Percentiles rank a stretch among this genome's conserved stretches.
Evolutionary conservation across 2,113 vertebrate species (phyloP).

Genomic region (Macrotis lagotis): DNA sequence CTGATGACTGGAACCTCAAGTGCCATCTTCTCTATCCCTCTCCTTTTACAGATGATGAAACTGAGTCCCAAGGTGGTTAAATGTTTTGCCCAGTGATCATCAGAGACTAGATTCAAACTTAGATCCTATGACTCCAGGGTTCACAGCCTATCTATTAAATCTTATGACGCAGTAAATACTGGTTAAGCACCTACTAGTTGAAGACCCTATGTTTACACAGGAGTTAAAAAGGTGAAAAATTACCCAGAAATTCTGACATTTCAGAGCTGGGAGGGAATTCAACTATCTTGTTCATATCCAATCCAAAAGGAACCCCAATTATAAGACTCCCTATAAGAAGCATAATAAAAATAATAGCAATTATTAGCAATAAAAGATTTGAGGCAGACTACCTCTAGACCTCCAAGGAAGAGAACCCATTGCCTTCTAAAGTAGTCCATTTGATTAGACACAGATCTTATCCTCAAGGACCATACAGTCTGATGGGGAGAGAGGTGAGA

Average conservation of each 20-base stretch:
- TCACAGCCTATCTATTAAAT: background rate
- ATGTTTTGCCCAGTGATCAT: background rate
- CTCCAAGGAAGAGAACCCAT: background rate
- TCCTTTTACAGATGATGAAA: background rate
- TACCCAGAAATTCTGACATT: background rate
- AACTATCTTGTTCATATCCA: background rate
- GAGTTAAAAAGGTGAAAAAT: background rate
- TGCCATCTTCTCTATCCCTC: background rate
- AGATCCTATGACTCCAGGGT: background rate
- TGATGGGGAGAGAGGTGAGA: background rate
- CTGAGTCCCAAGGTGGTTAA: background rate
- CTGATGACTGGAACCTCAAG: background rate
- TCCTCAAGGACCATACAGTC: background rate
- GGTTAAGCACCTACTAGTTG: background rate
- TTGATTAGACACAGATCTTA: background rate
- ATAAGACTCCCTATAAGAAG: background rate
- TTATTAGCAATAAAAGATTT: background rate
- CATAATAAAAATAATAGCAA: background rate
- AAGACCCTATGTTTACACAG: background rate
- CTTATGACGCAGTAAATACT: background rate
- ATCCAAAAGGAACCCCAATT: background rate
- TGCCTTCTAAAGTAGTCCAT: background rate
- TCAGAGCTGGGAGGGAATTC: background rate
- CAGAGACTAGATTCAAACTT: background rate
- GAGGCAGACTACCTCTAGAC: background rate